A percentile compares a stretch with the other conserved stretches of the same genome.
Conservation (phyloP, 2,888 invertebrate species). For the Drosophila melanosoma region DNA sequence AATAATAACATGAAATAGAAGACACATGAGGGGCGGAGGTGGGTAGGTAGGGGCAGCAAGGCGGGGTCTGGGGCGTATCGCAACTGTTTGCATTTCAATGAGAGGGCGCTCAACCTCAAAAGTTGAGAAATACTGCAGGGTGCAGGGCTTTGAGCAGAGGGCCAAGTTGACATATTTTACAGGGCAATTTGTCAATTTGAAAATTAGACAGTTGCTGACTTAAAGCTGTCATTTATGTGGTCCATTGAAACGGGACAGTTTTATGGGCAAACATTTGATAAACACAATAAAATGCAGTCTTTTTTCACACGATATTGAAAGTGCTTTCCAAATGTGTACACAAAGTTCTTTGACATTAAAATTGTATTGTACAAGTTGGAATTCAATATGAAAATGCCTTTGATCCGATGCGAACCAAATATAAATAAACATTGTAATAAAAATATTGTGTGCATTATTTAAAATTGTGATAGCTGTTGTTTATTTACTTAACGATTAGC, state of each 20-base stretch:
- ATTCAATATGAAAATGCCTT: conserved; percentile 18
- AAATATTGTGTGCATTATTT: background rate
- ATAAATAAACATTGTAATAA: background rate
- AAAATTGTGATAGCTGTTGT: background rate
- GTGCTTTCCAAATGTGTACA: conserved; percentile 10
- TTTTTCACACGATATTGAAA: conserved; percentile 35
- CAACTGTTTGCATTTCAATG: conserved; percentile 68
- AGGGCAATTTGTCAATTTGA: conserved; percentile 53
- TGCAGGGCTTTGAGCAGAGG: no score
- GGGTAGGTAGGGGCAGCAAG: background rate
- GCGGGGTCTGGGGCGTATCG: conserved; percentile 24
- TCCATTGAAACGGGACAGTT: conserved; percentile 50
- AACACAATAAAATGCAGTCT: conserved; percentile 20
- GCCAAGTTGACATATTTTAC: conserved; percentile 25
- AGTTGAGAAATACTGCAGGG: background rate
- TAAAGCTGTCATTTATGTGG: conserved; percentile 60
- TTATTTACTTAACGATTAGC: conserved; percentile 13
- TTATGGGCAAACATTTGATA: conserved; percentile 31
- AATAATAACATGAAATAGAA: conserved; percentile 63
- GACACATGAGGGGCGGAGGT: background rate
- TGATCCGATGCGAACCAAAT: conserved; percentile 19
- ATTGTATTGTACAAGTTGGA: conserved; percentile 9
- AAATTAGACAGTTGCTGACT: conserved; percentile 52
- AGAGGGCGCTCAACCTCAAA: conserved; percentile 35
- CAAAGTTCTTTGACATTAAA: conserved; percentile 12